Evolutionary conservation across 1,140 invertebrate species (phyloP).

Genomic region (Zelostemma sp.): DNA sequence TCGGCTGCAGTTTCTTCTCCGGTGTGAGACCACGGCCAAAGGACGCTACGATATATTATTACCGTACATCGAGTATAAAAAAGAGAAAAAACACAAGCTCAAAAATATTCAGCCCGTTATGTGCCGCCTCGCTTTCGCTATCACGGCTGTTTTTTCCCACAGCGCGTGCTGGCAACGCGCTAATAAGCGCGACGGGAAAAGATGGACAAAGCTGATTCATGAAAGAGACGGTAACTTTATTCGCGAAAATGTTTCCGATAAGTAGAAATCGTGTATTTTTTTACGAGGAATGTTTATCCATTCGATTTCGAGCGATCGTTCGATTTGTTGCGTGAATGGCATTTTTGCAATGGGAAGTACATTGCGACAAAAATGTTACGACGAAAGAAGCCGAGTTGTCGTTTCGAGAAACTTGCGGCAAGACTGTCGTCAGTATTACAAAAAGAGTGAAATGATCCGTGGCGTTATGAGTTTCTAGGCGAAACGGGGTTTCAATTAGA

Average conservation of each 20-base stretch:
- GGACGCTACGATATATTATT: too few species aligned
- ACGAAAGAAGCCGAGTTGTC: neutral
- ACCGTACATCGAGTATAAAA: too few species aligned
- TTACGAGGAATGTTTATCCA: too few species aligned
- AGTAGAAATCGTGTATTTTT: too few species aligned
- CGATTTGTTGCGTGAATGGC: too few species aligned
- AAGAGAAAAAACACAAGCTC: constrained; percentile 20
- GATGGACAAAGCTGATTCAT: too few species aligned
- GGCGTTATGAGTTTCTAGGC: constrained; percentile 38
- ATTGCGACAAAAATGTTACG: too few species aligned
- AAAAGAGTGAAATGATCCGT: constrained; percentile 39
- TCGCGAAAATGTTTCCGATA: too few species aligned
- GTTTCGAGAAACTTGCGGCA: neutral
- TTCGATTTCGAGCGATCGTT: too few species aligned
- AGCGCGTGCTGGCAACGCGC: constrained; percentile 26
- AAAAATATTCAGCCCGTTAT: constrained; percentile 43
- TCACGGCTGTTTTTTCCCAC: constrained; percentile 3
- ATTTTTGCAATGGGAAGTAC: too few species aligned
- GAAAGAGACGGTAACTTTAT: constrained; percentile 12
- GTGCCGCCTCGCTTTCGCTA: constrained; percentile 19
- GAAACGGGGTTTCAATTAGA: constrained; percentile 51
- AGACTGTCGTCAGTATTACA: constrained; percentile 28
- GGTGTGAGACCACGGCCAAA: too few species aligned
- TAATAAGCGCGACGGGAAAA: constrained; percentile 41
- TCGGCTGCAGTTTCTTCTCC: constrained; percentile 52